Conservation (phyloP, 2,797 vertebrate genomes). For the Podargus strigoides region DNA sequence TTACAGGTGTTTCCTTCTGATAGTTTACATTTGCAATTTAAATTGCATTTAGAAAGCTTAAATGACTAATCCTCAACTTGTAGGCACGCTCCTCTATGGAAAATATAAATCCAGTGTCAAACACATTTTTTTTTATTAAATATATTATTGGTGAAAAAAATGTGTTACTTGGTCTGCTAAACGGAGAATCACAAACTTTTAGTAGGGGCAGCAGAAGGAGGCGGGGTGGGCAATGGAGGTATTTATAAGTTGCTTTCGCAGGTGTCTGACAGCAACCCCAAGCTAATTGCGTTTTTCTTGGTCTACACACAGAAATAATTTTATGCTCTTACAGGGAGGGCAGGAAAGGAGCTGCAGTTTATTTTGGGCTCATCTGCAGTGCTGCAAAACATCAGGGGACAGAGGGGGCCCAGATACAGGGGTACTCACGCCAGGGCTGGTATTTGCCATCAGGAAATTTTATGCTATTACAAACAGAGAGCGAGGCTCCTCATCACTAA, state of each 20-base stretch:
- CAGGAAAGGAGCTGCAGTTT: background rate
- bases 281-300: background rate
- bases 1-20: conserved; percentile 77
- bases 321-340: background rate
- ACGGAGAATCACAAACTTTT: background rate
- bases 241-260: background rate
- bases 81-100: background rate
- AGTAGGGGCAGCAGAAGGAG: background rate
- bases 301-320: background rate
- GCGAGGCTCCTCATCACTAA: background rate
- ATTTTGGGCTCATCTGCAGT: background rate
- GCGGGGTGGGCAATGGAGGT: rapidly evolving
- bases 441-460: background rate
- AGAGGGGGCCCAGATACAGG: rapidly evolving
- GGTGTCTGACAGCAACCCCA: background rate
- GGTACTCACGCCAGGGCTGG: background rate
- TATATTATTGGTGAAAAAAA: background rate
- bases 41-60: conserved; percentile 67
- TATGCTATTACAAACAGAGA: background rate
- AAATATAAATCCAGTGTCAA: conserved; percentile 53
- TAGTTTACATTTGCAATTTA: conserved; percentile 79
- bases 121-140: background rate
- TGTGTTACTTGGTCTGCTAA: background rate
- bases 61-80: conserved; percentile 56
- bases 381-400: background rate